Evolutionary conservation across 2,797 vertebrate genomes (phyloP), one percentile per base, ranked within the genome.

Genomic region (Valencia hispanica): DNA sequence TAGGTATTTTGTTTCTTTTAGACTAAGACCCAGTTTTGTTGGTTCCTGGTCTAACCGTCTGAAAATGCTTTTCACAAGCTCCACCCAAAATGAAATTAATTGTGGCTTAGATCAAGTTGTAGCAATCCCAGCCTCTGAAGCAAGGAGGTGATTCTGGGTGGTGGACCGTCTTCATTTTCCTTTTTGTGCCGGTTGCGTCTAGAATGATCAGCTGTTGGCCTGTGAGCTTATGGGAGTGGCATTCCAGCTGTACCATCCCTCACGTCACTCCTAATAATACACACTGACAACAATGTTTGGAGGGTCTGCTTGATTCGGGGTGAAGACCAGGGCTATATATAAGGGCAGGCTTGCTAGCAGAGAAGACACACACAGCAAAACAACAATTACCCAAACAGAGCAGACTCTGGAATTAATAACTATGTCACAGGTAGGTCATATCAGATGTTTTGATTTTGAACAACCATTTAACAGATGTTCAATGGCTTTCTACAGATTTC

Each of bases 221-320:
- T 82, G 51, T 75, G 59, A 86, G 53, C 79, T 84, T 77, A 83
- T 85, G 75, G 77, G 82, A 84, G 83, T 82, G 75, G 73, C 53
- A 53, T 85, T 88, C 86, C 86, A 91, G 87, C 81, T 75, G 79
- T 81, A 81, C 79, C 69, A 75, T 81, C 84, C 75, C 76, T 93
- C 86, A 92, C 72, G 61, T 93, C 91, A 93, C 88, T 41, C 73
- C 94, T 96, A 96, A 95, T 93, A 93, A 94, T 96, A 95, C 86
- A 86, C 89, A 15, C 85, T 94, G 94, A 95, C 92, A 94, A 94
- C 91, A 91, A 77, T 78, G 81, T 83, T 72, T 45, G 48, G 72
- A 77, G 47, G 84, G 79, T 74, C 86, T 78, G 73, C 69, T 69
- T 87, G 90, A 87, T 83, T 88, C 88, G 50, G 70, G 71, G 79